A percentile compares a stretch with the other conserved stretches of the same genome.
phyloP scores from a whole-genome alignment of 64 coral and sea anemone genomes.

The Dendrophyllia cribrosa region DNA sequence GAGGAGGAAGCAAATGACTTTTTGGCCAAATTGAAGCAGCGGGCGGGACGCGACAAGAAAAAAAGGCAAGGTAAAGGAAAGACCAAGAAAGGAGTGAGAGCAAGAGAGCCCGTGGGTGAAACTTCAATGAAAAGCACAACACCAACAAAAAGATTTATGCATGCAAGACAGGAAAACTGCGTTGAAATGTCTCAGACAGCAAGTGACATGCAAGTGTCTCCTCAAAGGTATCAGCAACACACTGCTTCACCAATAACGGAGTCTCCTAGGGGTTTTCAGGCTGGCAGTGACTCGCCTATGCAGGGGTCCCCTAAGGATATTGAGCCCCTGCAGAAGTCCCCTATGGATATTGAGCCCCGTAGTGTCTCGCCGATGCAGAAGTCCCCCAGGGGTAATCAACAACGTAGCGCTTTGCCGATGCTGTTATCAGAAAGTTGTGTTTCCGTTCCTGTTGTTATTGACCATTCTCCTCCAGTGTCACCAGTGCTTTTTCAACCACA shows the following conservation, averaged over 20 bases:
- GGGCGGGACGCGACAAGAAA: constrained; percentile 9
- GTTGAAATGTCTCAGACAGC: not conserved
- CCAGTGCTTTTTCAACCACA: not conserved
- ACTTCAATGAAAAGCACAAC: not conserved
- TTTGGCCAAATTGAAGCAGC: constrained; percentile 65
- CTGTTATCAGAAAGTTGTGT: not conserved
- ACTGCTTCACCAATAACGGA: not conserved
- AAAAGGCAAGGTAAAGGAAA: constrained; percentile 55
- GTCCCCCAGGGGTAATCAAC: not conserved
- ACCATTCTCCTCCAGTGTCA: not conserved
- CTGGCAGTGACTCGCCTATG: not conserved
- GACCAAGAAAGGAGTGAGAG: not conserved
- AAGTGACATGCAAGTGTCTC: not conserved
- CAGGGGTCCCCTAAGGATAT: not conserved
- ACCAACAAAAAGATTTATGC: constrained; percentile 7
- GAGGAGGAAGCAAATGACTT: constrained; percentile 65
- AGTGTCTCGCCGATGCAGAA: not conserved
- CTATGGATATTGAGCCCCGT: not conserved
- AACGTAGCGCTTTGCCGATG: not conserved
- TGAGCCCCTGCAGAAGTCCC: not conserved
- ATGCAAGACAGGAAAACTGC: not conserved
- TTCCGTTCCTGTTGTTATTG: not conserved
- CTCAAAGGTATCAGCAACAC: not conserved
- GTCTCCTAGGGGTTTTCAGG: not conserved
- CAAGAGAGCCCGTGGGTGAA: not conserved